Conservation (phyloP, 2,888 invertebrate genomes). For the Caradrina clavipalpis region DNA sequence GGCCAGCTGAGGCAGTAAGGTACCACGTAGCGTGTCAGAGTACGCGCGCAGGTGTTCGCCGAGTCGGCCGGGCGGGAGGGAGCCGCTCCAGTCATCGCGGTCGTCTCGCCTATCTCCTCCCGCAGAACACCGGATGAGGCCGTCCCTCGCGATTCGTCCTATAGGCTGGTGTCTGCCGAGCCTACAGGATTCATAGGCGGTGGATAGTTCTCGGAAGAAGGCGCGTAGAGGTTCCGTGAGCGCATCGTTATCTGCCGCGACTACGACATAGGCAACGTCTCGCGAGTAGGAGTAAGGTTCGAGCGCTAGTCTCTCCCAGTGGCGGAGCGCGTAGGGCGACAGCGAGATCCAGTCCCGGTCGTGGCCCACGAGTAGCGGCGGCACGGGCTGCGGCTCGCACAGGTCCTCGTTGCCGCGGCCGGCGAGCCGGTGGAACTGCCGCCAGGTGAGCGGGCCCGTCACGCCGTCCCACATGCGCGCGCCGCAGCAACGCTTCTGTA, state of each 20-base stretch:
- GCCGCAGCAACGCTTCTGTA: constrained; percentile 97
- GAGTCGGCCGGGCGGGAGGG: constrained; percentile 95
- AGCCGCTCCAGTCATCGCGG: constrained; percentile 97
- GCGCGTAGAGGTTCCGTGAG: constrained; percentile 94
- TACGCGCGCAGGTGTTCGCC: constrained; percentile 97
- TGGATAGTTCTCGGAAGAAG: constrained; percentile 98
- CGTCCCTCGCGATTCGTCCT: constrained; percentile 95
- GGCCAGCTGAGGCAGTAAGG: constrained; percentile 81
- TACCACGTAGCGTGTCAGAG: constrained; percentile 89
- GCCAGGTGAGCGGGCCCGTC: constrained; percentile 99
- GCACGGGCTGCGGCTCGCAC: constrained; percentile 99
- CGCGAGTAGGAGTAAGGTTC: constrained; percentile 99
- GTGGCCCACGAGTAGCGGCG: constrained; percentile 97
- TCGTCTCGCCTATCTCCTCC: constrained; percentile 76
- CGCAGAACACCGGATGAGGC: constrained; percentile 94
- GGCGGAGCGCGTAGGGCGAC: constrained; percentile 98
- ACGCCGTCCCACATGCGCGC: constrained; percentile 98
- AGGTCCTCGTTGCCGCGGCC: constrained; percentile 98
- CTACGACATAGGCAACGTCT: constrained; percentile 98
- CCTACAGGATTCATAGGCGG: constrained; percentile 98
- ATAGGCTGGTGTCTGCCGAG: constrained; percentile 98
- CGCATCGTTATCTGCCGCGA: constrained; percentile 97
- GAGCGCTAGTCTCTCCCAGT: constrained; percentile 99
- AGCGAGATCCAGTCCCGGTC: constrained; percentile 98
- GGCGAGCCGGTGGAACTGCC: constrained; percentile 98